A percentile compares a stretch with the other conserved stretches of the same genome.
phyloP scores from a whole-genome alignment of 2,113 vertebrate genomes.

The Macrotis lagotis region DNA sequence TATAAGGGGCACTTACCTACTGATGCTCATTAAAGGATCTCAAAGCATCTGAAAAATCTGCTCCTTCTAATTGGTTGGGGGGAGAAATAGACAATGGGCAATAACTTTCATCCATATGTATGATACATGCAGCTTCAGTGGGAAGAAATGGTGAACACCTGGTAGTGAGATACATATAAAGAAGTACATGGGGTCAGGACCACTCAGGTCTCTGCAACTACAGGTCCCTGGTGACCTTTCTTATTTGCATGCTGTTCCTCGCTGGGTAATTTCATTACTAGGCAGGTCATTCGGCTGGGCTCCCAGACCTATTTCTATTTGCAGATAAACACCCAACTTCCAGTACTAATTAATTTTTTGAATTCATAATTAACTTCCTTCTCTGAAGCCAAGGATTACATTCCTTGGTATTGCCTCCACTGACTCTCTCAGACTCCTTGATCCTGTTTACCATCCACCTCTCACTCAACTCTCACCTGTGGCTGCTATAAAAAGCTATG shows the following conservation, averaged over 20 bases:
- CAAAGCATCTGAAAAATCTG: not conserved
- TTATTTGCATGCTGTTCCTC: not conserved
- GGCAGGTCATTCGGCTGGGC: not conserved
- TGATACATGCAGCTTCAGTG: conserved; percentile 18
- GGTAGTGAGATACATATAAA: not conserved
- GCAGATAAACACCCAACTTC: not conserved
- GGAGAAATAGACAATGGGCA: conserved; percentile 40
- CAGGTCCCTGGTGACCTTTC: not conserved
- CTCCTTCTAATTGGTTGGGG: not conserved
- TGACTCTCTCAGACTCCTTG: not conserved
- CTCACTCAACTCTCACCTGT: not conserved
- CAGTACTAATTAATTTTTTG: not conserved
- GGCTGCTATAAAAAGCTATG: no score
- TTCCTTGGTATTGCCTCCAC: not conserved
- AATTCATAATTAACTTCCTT: not conserved
- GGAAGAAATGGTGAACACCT: conserved; percentile 38
- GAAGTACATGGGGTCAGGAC: not conserved
- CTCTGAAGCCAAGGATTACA: not conserved
- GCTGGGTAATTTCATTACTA: not conserved
- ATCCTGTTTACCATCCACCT: not conserved
- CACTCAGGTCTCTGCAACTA: not conserved
- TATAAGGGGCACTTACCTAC: conserved; percentile 37
- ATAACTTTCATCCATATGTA: conserved; percentile 59
- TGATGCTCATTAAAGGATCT: conserved; percentile 18
- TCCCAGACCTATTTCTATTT: not conserved